Base-by-base conservation (phyloP, 92 coral and sea anemone genomes). In the Pocillopora meandrina region DNA sequence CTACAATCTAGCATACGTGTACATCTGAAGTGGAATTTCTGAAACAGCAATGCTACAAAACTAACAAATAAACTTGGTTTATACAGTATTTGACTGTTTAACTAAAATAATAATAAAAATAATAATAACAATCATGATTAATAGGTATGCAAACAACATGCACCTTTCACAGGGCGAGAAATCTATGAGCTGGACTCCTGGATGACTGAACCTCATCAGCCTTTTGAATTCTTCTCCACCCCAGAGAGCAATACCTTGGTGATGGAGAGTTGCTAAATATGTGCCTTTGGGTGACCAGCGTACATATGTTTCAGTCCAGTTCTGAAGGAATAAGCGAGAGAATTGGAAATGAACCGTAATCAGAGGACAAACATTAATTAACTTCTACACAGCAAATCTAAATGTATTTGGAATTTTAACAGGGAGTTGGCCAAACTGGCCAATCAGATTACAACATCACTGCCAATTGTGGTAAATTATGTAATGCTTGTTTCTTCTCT, bases 121-220 rank as follows among this genome's bases (percentile, higher is more conserved):
- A 4, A 61, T 56, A 34, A 34, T 14, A 14, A n/a, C 0, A 2
- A 34, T 56, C 66, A 56, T 23, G 21, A 9, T 26, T 26, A 47
- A 74, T 5, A 0, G 5, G 47, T 12, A 21, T 47, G 12, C 17
- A 3, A 35, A 19, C 23, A 61, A 21, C 65, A 92, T 95, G 9
- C 80, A 95, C 99, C 99, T 97, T 93, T 97, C 99, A 79, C 99
- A 97, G 26, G 98, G 99, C 47, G 99, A 97, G 80, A 97, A 97
- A 77, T 97, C 99, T 75, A 97, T 93, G 71, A 97, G 91, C 77
- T 97, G 99, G 35, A 97, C 99, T 58, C 99, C 99, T 35, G 95
- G 95, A 65, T 97, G 99, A 23, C 96, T 92, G 87, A 97, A 95
- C 68, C 98, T 91, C 78, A 94, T 93, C 57, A 97, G 86, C 56